phyloP scores from a whole-genome alignment of 2,113 vertebrate genomes.

The Phaetusa simplex region DNA sequence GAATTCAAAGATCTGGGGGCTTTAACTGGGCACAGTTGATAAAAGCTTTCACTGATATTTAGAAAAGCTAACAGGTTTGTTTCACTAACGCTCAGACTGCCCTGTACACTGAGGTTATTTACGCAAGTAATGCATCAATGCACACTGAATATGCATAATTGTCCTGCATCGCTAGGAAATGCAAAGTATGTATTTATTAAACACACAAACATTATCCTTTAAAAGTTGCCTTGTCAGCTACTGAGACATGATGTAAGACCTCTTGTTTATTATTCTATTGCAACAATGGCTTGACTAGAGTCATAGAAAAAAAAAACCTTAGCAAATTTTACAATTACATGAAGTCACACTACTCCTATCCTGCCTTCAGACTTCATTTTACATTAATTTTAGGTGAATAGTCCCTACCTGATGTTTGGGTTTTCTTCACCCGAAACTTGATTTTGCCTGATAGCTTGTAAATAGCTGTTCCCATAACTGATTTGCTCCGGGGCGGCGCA shows the following conservation, averaged over 20 bases:
- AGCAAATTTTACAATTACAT: neutral
- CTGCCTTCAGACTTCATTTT: neutral
- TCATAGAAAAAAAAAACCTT: neutral
- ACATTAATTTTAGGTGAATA: neutral
- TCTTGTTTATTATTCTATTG: neutral
- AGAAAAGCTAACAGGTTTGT: neutral
- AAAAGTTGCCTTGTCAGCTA: neutral
- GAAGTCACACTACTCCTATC: neutral
- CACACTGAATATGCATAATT: neutral
- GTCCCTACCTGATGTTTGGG: slow-evolving; percentile 46
- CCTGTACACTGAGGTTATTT: neutral
- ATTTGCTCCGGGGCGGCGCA: neutral
- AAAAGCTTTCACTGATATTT: neutral
- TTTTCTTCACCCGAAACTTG: slow-evolving; percentile 64
- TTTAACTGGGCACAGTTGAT: neutral
- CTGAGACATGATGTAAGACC: neutral
- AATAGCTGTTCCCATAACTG: slow-evolving; percentile 50
- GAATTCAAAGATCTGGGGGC: neutral
- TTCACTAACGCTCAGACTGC: neutral
- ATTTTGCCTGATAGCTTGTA: slow-evolving; percentile 64
- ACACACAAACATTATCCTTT: neutral
- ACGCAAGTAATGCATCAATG: neutral
- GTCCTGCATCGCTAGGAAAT: neutral
- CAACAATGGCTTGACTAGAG: neutral
- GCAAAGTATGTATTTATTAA: neutral